These are phyloP conservation scores for Oscheius sp. DNA, from an alignment of 2,888 invertebrate genomes.

Conservation along the genomic window DNA sequence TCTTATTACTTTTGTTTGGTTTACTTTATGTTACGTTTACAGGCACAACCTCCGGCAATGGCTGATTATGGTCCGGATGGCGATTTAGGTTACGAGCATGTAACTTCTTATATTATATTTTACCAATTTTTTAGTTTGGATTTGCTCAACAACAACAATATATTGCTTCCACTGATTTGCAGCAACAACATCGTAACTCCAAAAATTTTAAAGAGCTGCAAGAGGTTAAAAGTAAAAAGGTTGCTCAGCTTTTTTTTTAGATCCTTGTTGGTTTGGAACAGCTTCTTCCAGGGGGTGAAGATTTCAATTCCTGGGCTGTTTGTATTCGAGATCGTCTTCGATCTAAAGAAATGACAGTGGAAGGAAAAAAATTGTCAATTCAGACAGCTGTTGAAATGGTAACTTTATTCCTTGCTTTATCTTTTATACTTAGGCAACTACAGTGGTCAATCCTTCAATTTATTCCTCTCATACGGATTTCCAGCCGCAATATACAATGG, in stretches of 20 bases:
- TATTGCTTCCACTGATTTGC: constrained; percentile 12
- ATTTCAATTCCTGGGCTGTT: constrained; percentile 31
- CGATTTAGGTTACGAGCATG: background rate
- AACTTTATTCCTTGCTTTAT: background rate
- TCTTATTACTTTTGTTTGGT: too few relatives aligned
- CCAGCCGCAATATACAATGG: constrained; percentile 39
- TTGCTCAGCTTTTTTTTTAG: constrained; percentile 25
- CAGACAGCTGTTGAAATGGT: constrained; percentile 27
- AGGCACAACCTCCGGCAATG: background rate
- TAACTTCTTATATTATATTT: too few relatives aligned
- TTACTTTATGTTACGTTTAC: too few relatives aligned
- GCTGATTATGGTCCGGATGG: too few relatives aligned
- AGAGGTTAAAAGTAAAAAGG: background rate
- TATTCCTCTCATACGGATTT: constrained; percentile 27
- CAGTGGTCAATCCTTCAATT: too few relatives aligned
- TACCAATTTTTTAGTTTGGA: constrained; percentile 21
- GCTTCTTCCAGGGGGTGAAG: constrained; percentile 37
- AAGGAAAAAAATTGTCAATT: constrained; percentile 9
- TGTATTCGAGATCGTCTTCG: constrained; percentile 12
- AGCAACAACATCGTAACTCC: background rate
- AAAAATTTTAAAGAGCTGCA: constrained; percentile 13
- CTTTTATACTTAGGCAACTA: constrained; percentile 6
- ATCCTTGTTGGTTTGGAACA: constrained; percentile 48
- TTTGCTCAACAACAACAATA: constrained; percentile 16
- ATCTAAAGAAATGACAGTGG: constrained; percentile 13